These are phyloP conservation scores for Sipunculus nudus DNA, from an alignment of 2,888 invertebrate genomes.

Conservation along the genomic window DNA sequence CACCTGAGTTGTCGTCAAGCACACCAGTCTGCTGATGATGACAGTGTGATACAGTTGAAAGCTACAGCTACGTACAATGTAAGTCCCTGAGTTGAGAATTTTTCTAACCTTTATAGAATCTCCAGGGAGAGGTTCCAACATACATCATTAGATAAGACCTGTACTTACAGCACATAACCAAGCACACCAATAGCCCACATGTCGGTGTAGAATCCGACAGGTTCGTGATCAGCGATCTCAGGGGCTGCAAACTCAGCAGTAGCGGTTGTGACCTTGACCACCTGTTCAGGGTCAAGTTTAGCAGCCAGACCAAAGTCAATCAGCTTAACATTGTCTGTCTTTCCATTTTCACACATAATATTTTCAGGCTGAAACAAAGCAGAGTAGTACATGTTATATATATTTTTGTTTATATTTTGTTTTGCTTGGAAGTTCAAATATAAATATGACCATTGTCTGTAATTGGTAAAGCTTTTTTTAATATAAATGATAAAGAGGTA, in stretches of 20 bases:
- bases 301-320: conserved; percentile 99
- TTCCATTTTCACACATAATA: conserved; percentile 98
- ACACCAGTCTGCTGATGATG: too few relatives aligned
- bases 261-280: conserved; percentile 98
- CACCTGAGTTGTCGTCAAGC: too few relatives aligned
- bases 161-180: conserved; percentile 93
- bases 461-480: background rate
- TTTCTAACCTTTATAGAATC: too few relatives aligned
- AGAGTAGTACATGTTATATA: too few relatives aligned
- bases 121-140: background rate
- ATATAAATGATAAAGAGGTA: too few relatives aligned
- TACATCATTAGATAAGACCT: background rate
- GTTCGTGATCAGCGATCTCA: conserved; percentile 97
- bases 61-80: too few relatives aligned
- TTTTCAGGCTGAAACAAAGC: conserved; percentile 91
- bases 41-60: too few relatives aligned
- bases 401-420: too few relatives aligned
- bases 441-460: background rate
- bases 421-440: background rate
- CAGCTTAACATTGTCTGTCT: conserved; percentile 94
- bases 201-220: conserved; percentile 99
- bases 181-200: conserved; percentile 99
- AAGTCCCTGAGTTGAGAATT: too few relatives aligned
- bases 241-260: conserved; percentile 99
- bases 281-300: conserved; percentile 96